Conservation (phyloP, 2,113 vertebrate species). For the Antechinus stuartii region DNA sequence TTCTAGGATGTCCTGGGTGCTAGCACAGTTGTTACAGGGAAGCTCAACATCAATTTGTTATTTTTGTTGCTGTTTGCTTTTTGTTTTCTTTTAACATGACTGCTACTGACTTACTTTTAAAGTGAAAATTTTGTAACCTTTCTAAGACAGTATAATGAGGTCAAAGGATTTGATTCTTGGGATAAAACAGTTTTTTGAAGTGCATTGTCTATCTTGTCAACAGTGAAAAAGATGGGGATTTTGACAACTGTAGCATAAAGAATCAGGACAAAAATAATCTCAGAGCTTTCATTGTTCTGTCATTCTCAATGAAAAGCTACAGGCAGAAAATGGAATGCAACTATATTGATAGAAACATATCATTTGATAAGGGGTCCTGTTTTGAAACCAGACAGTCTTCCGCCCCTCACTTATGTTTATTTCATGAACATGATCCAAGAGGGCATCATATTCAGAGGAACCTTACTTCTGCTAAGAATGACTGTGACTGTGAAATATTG, state of each 20-base stretch:
- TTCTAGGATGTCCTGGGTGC: too few relatives aligned
- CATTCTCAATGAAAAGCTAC: constrained; percentile 23
- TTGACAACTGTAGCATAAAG: constrained; percentile 51
- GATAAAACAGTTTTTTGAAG: background rate
- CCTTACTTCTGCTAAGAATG: background rate
- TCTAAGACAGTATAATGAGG: background rate
- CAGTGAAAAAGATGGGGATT: background rate
- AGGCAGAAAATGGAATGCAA: accelerated
- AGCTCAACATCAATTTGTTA: background rate
- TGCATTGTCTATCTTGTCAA: background rate
- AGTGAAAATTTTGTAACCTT: background rate
- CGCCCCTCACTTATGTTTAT: background rate
- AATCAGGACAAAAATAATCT: constrained; percentile 36
- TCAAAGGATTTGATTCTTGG: background rate
- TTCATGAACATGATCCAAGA: background rate
- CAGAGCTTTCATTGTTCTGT: constrained; percentile 24
- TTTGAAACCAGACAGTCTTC: background rate
- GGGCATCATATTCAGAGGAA: background rate
- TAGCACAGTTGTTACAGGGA: background rate
- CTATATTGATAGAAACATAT: constrained; percentile 1
- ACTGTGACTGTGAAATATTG: background rate
- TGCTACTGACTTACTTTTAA: background rate
- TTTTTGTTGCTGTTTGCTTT: background rate
- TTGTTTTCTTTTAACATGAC: background rate
- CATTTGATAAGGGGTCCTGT: background rate